Percentiles rank a stretch among this genome's conserved stretches.
These are phyloP conservation scores for Pogoniulus pusillus DNA, from an alignment of 2,797 vertebrate genomes.

Conservation along the genomic window DNA sequence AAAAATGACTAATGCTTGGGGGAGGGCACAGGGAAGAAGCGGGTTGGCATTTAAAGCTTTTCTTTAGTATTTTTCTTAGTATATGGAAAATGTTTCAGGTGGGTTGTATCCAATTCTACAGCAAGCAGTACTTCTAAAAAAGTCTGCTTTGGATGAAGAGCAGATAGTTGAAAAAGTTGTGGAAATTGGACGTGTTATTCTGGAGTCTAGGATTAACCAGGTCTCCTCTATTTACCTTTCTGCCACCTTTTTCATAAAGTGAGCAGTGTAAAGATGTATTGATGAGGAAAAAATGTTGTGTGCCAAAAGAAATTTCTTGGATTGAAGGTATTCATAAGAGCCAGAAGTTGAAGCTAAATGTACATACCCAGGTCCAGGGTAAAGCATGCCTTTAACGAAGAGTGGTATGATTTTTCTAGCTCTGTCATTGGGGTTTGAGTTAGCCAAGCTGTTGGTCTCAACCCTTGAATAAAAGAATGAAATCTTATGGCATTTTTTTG, in stretches of 20 bases:
- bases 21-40: too few relatives aligned
- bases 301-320: background rate
- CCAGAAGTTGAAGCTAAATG: background rate
- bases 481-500: conserved; percentile 30
- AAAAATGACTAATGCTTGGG: background rate
- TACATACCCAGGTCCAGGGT: background rate
- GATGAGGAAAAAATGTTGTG: background rate
- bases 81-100: background rate
- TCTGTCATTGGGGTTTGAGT: background rate
- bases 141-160: background rate
- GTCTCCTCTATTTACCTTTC: background rate
- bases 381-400: background rate
- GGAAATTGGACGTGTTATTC: background rate
- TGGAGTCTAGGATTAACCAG: background rate
- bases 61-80: background rate
- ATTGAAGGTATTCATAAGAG: background rate
- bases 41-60: background rate
- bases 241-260: background rate
- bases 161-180: background rate
- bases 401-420: background rate
- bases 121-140: background rate
- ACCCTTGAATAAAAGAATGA: background rate
- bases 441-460: background rate
- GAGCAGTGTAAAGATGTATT: background rate
- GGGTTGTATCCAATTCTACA: background rate